phyloP scores from a whole-genome alignment of 2,113 vertebrate species.

The Scatophagus argus region DNA sequence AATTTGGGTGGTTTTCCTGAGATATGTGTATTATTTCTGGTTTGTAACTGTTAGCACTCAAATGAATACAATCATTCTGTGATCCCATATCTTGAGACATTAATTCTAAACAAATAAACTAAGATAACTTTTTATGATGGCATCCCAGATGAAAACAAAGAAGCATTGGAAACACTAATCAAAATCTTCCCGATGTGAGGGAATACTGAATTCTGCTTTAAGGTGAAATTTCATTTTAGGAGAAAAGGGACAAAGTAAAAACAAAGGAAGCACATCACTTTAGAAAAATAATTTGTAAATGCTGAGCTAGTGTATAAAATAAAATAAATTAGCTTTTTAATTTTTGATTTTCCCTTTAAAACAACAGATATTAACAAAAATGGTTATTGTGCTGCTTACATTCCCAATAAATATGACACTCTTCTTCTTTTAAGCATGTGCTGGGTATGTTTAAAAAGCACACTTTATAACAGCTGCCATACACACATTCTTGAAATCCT shows the following conservation, averaged over 20 bases:
- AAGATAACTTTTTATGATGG: neutral
- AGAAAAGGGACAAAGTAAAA: slow-evolving; percentile 27
- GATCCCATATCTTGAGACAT: neutral
- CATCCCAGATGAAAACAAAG: slow-evolving; percentile 27
- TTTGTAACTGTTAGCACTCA: slow-evolving; percentile 26
- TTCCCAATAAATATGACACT: slow-evolving; percentile 77
- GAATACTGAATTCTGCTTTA: slow-evolving; percentile 65
- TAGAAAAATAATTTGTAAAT: slow-evolving; percentile 82
- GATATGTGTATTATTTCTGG: slow-evolving; percentile 50
- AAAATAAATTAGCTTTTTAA: slow-evolving; percentile 79
- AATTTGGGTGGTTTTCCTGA: slow-evolving; percentile 70
- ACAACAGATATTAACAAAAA: slow-evolving; percentile 68
- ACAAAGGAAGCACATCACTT: slow-evolving; percentile 60
- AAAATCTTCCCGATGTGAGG: slow-evolving; percentile 10
- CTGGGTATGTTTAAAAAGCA: slow-evolving; percentile 63
- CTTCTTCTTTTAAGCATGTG: slow-evolving; percentile 60
- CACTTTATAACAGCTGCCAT: slow-evolving; percentile 72
- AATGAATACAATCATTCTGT: slow-evolving; percentile 16
- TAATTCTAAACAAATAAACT: neutral
- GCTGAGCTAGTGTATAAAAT: slow-evolving; percentile 81
- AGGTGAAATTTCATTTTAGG: slow-evolving; percentile 1
- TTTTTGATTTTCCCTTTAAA: slow-evolving; percentile 55
- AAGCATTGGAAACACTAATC: slow-evolving; percentile 36
- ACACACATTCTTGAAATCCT: slow-evolving; percentile 63
- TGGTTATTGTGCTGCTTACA: slow-evolving; percentile 77